A percentile compares a stretch with the other conserved stretches of the same genome.
Conservation (phyloP, 1,140 invertebrate species). For the Procambarus virginalis region DNA sequence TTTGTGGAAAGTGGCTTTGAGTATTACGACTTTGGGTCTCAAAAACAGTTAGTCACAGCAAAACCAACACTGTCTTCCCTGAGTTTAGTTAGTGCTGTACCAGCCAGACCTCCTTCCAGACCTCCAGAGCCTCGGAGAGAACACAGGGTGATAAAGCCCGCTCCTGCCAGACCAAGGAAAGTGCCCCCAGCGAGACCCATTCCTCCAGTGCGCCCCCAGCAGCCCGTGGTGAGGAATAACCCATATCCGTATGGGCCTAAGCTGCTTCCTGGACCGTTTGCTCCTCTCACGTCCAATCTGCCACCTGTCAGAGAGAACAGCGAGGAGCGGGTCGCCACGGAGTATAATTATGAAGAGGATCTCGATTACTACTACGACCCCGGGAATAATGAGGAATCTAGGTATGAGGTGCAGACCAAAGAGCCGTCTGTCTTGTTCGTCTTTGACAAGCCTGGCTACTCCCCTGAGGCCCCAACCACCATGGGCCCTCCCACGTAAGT, state of each 20-base stretch:
- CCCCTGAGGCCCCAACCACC: conserved; percentile 48
- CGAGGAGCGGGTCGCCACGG: neutral
- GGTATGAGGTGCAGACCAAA: conserved; percentile 47
- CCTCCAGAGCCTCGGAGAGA: neutral
- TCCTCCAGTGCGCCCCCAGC: conserved; percentile 1
- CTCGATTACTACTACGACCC: conserved; percentile 18
- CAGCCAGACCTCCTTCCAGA: neutral
- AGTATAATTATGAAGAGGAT: conserved; percentile 32
- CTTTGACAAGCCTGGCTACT: conserved; percentile 58
- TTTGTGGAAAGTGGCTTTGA: conserved; percentile 7
- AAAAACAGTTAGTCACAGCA: neutral
- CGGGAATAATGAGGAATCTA: neutral
- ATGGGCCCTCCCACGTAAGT: conserved; percentile 50
- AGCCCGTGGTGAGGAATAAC: conserved; percentile 14
- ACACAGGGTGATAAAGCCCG: neutral
- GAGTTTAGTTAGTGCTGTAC: conserved; percentile 42
- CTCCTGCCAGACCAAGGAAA: conserved; percentile 25
- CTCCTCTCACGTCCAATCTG: conserved; percentile 17
- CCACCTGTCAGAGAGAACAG: neutral
- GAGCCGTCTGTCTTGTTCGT: conserved; percentile 55
- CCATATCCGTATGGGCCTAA: conserved; percentile 39
- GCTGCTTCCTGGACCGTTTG: conserved; percentile 28
- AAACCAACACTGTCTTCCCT: conserved; percentile 35
- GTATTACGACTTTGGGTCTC: conserved; percentile 27
- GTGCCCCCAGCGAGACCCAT: conserved; percentile 29